Base-by-base conservation (phyloP, 1,140 invertebrate species). In the Maniola jurtina region DNA sequence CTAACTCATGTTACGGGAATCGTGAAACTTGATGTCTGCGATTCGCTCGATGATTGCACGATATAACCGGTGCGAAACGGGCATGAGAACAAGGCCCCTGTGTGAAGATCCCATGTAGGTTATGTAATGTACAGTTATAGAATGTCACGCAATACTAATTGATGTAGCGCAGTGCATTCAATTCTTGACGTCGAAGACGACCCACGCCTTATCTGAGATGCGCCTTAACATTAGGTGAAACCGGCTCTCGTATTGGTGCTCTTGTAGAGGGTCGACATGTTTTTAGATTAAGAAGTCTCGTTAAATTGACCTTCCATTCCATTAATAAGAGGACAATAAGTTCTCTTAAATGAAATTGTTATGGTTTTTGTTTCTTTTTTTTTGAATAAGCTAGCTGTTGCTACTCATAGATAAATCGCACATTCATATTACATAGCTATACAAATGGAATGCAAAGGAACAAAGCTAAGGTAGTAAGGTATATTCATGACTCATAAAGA, bases 121-220 rank as follows among this genome's bases (percentile, higher is more conserved):
- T 85, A 85, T 81, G 73, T 75, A 85, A 88, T 75, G 73, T 83
- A 84, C 86, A 80, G 82, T 83, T 88, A 84, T 74, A 75, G 66
- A 69, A 68, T 76, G 77, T 76, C 80, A 84, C 77, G 77, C 79
- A 84, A 83, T 74, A 81, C 76, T 80, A 82, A 82, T 83, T 77
- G 77, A 74, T 69, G 72, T 62, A 52, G 15, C 64, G 60, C 57
- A 47, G 52, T 68, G 54, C 45, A 64, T 45, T 63, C 55, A 58
- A 54, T 38, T 61, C 50, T 59, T 64, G 65, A 61, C 63, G 45
- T 60, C 58, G 60, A 70, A 48, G 57, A 48, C 59, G 45, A 56
- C 63, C 70, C 62, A 56, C 64, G 50, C 66, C 73, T 80, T 80
- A 83, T 84, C 76, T 80, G 60, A 64, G 52, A 67, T 59, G 67